phyloP scores from a whole-genome alignment of 2,888 invertebrate genomes.

The Thera britannica region DNA sequence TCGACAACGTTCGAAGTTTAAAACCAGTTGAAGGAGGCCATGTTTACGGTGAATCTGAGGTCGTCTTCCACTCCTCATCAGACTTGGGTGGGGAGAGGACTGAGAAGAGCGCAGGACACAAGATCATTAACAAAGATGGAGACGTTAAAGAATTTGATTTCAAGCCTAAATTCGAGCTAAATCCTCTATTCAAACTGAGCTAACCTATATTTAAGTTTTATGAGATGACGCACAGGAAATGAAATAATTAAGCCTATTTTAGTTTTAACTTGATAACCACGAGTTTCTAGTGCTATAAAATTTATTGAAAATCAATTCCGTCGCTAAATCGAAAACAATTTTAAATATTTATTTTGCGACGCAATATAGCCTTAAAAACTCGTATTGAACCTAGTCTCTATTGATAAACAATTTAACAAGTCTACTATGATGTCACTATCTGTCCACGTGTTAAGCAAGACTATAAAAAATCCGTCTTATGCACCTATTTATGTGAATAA shows the following conservation, averaged over 20 bases:
- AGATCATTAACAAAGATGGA: slow-evolving; percentile 89
- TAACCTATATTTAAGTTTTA: slow-evolving; percentile 8
- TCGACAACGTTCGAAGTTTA: slow-evolving; percentile 51
- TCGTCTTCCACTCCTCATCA: slow-evolving; percentile 84
- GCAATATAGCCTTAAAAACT: no score
- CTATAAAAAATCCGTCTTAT: no score
- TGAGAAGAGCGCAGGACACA: slow-evolving; percentile 85
- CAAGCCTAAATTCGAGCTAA: slow-evolving; percentile 32
- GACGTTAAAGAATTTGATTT: slow-evolving; percentile 85
- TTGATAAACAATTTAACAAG: no score
- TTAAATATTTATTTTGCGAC: no score
- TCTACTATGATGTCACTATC: no score
- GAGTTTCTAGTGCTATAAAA: no score
- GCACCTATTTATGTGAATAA: no score
- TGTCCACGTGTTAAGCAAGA: no score
- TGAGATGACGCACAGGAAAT: neutral
- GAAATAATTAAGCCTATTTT: neutral
- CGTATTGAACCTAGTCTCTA: no score
- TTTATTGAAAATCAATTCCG: no score
- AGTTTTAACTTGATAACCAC: neutral
- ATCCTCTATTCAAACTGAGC: slow-evolving; percentile 22
- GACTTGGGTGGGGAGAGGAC: slow-evolving; percentile 86
- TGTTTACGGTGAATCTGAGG: slow-evolving; percentile 86
- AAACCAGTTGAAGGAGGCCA: slow-evolving; percentile 58
- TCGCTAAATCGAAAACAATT: no score